Evolutionary conservation across 92 coral and sea anemone genomes (phyloP), one percentile per base, ranked within the genome.

Genomic region (Porites rus): DNA sequence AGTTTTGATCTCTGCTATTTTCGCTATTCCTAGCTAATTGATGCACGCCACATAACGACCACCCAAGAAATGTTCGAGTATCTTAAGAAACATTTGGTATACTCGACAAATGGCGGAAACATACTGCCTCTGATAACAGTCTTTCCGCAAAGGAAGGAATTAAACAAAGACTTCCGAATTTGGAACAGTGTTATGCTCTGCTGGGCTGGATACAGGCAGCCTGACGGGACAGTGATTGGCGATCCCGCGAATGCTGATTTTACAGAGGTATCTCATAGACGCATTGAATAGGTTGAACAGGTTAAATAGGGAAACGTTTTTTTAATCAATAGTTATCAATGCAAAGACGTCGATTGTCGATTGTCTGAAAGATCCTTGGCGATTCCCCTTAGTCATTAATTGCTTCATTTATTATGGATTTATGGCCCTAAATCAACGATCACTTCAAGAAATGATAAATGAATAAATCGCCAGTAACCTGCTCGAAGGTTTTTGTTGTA

Each of bases 201-300:
- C 5, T 93, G 88, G 74, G 96, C 96, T 5, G 96, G 96, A 1
- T 93, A 93, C 66, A 54, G 79, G 50, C 93, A 93, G 77, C 69
- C 87, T 46, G 92, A 90, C 68, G 96, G 96, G 19, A 69, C 94
- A 16, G 83, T 90, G 51, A 88, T 93, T 22, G 95, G 95, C 17
- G 95, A 93, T 64, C 95, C 95, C 50, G 91, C 92, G 4, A 83
- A 64, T 56, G 91, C 79, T 43, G 93, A 90, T 20, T 73, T 93
- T 65, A 93, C 95, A 0, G 95, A 92, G 93, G 95, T 92, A 80
- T 20, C 7, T 67, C 52, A 66, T 13, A 21, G 51, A 2, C 51
- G 7, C 20, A 16, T 13, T 71, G 21, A 31, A 71, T 9, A 7
- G 18, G 72, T 11, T 18, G 21, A 38, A 38, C 6, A 38, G 46